These are phyloP conservation scores for Dipodomys stephensi DNA, from an alignment of 2,113 vertebrate genomes.

Conservation along the genomic window DNA sequence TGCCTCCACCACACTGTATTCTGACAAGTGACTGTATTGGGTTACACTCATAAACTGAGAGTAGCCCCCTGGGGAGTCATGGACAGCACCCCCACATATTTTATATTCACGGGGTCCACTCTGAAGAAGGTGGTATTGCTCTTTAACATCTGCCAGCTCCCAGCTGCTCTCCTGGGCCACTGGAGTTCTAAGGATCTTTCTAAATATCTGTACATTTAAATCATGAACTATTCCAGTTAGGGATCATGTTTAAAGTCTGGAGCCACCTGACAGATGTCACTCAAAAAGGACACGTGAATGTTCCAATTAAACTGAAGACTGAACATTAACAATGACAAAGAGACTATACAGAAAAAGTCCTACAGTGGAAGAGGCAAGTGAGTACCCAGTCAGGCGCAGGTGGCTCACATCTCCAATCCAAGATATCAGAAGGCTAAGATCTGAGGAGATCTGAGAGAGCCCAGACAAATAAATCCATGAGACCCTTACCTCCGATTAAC, in stretches of 20 bases:
- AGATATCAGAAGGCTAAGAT: too few relatives aligned
- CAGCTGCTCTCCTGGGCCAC: conserved; percentile 88
- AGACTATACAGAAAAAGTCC: not conserved
- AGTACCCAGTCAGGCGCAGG: too few relatives aligned
- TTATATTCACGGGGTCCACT: conserved; percentile 7
- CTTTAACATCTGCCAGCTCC: conserved; percentile 87
- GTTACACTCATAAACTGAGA: not conserved
- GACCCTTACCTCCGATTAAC: too few relatives aligned
- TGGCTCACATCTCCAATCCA: too few relatives aligned
- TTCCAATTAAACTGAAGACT: conserved; percentile 33
- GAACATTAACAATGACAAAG: not conserved
- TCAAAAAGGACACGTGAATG: not conserved
- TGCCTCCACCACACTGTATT: not conserved
- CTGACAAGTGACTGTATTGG: not conserved
- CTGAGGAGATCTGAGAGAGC: too few relatives aligned
- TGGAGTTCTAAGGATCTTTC: too few relatives aligned
- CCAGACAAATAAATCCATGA: too few relatives aligned
- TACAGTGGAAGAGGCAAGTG: not conserved
- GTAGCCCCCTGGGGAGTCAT: not conserved
- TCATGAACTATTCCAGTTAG: not conserved
- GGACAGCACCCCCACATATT: not conserved
- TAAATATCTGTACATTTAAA: conserved; percentile 74
- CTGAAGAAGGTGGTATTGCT: not conserved
- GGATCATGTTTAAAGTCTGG: conserved; percentile 15
- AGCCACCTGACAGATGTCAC: not conserved